Base-by-base conservation (phyloP, 1,140 invertebrate genomes). In the Aphidius gifuensis region DNA sequence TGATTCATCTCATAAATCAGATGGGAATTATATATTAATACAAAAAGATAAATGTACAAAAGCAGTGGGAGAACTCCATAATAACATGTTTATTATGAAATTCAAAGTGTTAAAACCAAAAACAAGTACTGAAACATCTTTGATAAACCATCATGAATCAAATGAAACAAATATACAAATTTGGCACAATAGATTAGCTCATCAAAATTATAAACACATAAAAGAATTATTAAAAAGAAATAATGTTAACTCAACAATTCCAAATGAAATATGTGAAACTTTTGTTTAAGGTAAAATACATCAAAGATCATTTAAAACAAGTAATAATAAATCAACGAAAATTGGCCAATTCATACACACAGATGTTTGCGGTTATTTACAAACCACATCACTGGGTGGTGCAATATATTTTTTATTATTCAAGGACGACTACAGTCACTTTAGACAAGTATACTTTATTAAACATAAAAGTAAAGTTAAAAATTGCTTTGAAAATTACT, bases 391-490 rank as follows among this genome's bases (percentile, higher is more conserved):
- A 50, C 38, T 32, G 38, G 43, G 47, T n/a, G 61, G 66, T 8
- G 51, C 45, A 58, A 62, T 54, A 57, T 68, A 64, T 54, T 66
- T 69, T 46, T 49, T 67, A 46, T 45, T 61, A 47, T 62, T 69
- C 43, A 64, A 66, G 3, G 68, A 69, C 21, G 62, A 69, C 21
- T 65, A 65, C 23, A 69, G 66, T 53, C 66, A 69, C 48, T 54
- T 63, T 9, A 61, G 58, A 8, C 55, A 51, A 51, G 49, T 67
- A 9, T 64, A 61, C 40, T 45, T 47, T 21, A 65, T 68, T 38
- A 66, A 70, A 65, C 54, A 44, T 40, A 70, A 70, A 61, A 1
- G 3, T 42, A 65, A 66, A 47, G 64, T 66, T 2, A 38, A 23
- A 23, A 58, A 67, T 9, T 60, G 57, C 40, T 64, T 70, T 40